Evolutionary conservation across 1,140 invertebrate species (phyloP).

Genomic region (Calephelis nemesis): DNA sequence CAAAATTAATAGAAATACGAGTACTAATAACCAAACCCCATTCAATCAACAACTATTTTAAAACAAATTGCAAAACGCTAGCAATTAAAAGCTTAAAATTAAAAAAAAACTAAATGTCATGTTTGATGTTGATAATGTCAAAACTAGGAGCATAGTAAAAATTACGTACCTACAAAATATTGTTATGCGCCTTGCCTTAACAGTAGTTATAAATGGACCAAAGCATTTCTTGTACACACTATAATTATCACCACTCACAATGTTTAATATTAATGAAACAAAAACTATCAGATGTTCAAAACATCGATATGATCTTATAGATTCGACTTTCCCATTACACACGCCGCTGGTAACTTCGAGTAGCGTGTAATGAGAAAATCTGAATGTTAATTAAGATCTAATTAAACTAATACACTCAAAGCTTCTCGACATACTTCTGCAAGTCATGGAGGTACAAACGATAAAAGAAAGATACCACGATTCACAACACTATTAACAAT

Average conservation of each 20-base stretch:
- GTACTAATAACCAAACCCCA: too few species aligned
- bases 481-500: conserved; percentile 31
- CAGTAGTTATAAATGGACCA: background rate
- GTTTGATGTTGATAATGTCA: too few species aligned
- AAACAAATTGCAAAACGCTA: too few species aligned
- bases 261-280: conserved; percentile 42
- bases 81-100: too few species aligned
- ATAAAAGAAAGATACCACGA: background rate
- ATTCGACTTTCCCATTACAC: conserved; percentile 68
- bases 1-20: too few species aligned
- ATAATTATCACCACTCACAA: conserved; percentile 39
- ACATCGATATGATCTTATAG: conserved; percentile 53
- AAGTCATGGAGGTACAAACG: conserved; percentile 56
- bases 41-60: too few species aligned
- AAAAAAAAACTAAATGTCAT: too few species aligned
- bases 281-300: conserved; percentile 46
- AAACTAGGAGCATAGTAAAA: too few species aligned
- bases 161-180: too few species aligned
- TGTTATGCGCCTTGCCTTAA: too few species aligned
- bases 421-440: conserved; percentile 68
- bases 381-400: conserved; percentile 78
- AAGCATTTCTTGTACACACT: conserved; percentile 2
- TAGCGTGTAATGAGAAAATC: conserved; percentile 77
- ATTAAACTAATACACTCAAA: conserved; percentile 78
- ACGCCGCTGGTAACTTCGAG: conserved; percentile 64